Evolutionary conservation across 2,797 vertebrate genomes (phyloP).

Genomic region (Halcyon leucocephala): DNA sequence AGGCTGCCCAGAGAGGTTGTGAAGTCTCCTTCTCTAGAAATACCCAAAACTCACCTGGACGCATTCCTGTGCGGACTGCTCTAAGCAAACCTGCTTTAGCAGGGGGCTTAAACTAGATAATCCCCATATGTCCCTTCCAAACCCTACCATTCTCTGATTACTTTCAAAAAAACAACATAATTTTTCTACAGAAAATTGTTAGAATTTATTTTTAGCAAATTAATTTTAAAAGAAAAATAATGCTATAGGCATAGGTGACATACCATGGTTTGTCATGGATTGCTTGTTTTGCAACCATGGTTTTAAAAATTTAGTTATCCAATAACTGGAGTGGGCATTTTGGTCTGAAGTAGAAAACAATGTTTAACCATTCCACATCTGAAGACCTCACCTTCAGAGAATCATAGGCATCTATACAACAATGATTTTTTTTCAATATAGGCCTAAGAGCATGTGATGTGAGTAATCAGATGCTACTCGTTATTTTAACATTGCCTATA

Average conservation of each 20-base stretch:
- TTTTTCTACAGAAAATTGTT: background rate
- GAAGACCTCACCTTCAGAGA: background rate
- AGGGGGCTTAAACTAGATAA: too few relatives aligned
- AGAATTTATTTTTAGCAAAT: background rate
- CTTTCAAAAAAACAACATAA: too few relatives aligned
- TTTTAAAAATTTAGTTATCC: background rate
- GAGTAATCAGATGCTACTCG: background rate
- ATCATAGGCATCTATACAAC: background rate
- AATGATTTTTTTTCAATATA: background rate
- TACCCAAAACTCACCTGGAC: too few relatives aligned
- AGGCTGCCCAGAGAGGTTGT: background rate
- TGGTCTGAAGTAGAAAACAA: background rate
- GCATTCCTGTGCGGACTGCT: too few relatives aligned
- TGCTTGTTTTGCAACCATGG: background rate
- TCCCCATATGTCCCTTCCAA: too few relatives aligned
- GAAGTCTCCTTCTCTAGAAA: background rate
- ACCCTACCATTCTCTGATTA: background rate
- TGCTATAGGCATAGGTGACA: background rate
- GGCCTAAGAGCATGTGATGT: background rate
- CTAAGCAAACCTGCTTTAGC: too few relatives aligned
- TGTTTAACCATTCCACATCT: background rate
- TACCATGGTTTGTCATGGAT: background rate
- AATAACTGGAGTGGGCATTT: background rate
- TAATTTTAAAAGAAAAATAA: background rate
- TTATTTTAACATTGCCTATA: background rate